Evolutionary conservation across 2,888 invertebrate species (phyloP).

Genomic region (Drosophila subsilvestris): DNA sequence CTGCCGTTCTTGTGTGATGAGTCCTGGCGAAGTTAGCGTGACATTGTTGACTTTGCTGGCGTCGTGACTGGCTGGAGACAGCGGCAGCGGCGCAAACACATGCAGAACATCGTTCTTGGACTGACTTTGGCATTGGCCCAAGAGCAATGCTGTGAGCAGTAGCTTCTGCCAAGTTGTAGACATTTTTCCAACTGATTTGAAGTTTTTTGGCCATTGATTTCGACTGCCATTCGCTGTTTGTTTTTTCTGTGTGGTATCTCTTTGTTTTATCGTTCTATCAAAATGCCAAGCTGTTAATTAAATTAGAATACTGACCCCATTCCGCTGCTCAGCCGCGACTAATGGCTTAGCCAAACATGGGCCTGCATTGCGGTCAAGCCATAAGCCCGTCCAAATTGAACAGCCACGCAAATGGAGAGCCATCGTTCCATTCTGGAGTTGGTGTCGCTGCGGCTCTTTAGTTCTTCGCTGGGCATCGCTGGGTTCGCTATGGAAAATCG

Average conservation of each 20-base stretch:
- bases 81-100: constrained; percentile 42
- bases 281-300: constrained; percentile 66
- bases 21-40: constrained; percentile 59
- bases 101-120: constrained; percentile 38
- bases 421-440: constrained; percentile 14
- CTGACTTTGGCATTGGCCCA: constrained; percentile 40
- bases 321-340: constrained; percentile 13
- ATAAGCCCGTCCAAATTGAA: constrained; percentile 43
- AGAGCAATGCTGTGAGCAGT: constrained; percentile 12
- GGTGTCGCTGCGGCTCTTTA: constrained; percentile 21
- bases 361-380: constrained; percentile 36
- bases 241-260: background rate
- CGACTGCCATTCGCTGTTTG: background rate
- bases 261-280: constrained; percentile 19
- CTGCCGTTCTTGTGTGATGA: constrained; percentile 6
- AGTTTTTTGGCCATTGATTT: constrained; percentile 34
- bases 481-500: constrained; percentile 44
- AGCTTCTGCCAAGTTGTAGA: constrained; percentile 46
- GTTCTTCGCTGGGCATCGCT: constrained; percentile 31
- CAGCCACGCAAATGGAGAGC: constrained; percentile 46
- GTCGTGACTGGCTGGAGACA: constrained; percentile 34
- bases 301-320: constrained; percentile 67
- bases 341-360: constrained; percentile 57
- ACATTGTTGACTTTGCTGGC: constrained; percentile 53
- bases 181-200: constrained; percentile 65